Percentiles rank a stretch among this genome's conserved stretches.
These are phyloP conservation scores for Hyles vespertilio DNA, from an alignment of 1,140 invertebrate species.

Conservation along the genomic window DNA sequence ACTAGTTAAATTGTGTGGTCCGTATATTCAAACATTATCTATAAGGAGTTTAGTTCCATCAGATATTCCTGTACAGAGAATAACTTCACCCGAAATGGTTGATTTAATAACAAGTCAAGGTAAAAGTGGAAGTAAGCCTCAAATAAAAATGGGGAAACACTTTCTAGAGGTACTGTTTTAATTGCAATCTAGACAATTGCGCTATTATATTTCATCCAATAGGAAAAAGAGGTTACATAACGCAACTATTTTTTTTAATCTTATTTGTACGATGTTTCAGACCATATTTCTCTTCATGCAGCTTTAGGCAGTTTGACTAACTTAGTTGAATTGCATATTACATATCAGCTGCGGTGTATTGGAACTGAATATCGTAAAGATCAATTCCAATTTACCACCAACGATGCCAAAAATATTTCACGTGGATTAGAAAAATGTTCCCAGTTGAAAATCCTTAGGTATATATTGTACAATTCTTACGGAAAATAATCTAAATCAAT, in stretches of 20 bases:
- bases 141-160: constrained; percentile 27
- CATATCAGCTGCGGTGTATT: constrained; percentile 53
- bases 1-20: constrained; percentile 65
- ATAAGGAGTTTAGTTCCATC: constrained; percentile 58
- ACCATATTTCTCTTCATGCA: constrained; percentile 72
- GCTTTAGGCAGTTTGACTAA: constrained; percentile 63
- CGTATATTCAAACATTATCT: constrained; percentile 60
- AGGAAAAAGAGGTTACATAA: background rate
- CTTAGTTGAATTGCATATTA: constrained; percentile 67
- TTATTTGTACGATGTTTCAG: constrained; percentile 31
- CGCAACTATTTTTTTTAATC: background rate
- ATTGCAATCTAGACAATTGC: too few relatives aligned
- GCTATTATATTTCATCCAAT: too few relatives aligned
- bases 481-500: background rate
- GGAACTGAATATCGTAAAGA: constrained; percentile 63
- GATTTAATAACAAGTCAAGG: constrained; percentile 52
- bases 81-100: constrained; percentile 62
- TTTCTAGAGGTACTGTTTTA: constrained; percentile 41
- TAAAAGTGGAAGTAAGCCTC: constrained; percentile 34
- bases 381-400: constrained; percentile 68
- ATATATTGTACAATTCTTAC: constrained; percentile 4
- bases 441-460: constrained; percentile 61
- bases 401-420: constrained; percentile 68
- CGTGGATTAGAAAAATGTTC: constrained; percentile 63
- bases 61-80: constrained; percentile 59